Evolutionary conservation across 2,113 vertebrate genomes (phyloP), one percentile per base, ranked within the genome.

Genomic region (Clarias macrocephalus): DNA sequence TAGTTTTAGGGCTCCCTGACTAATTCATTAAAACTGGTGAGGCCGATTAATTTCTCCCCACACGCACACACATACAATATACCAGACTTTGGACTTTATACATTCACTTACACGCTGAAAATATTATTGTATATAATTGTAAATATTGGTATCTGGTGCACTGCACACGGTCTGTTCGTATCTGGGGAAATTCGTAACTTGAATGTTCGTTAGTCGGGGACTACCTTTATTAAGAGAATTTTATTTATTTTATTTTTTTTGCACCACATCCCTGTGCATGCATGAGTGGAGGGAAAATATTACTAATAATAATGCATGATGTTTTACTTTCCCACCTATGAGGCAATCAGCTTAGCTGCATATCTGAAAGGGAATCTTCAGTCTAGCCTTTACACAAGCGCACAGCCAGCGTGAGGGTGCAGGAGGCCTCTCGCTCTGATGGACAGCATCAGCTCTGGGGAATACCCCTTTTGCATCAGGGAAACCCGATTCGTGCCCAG

Each of bases 401-500:
- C 25, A 54, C 75, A 77, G 81, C 60, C 33, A 37, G 12, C 16
- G 23, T 56, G 37, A 9, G 15, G 52, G 23, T 19, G 30, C 25
- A 70, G 59, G 62, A 65, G 75, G 83, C 80, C 13, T 33, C 48
- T 65, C 23, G 15, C 42, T 86, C 63, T 75, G 89, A 86, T 84
- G 87, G 82, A 87, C 90, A 90, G 87, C 86, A 75, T 87, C 87
- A 87, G 81, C 65, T 76, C 89, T 42, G 90, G 83, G 93, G 90
- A 93, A 91, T 92, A 88, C 89, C 90, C 90, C 19, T 89, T 65
- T 91, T 83, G 86, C 86, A 70, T 82, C 87, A 89, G 88, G 85
- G 88, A 91, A 93, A 93, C 86, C 52, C 33, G 91, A 94, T 89
- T 86, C 87, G 70, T 87, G 63, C 89, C 83, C 88, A 56, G 86